Evolutionary conservation across 2,797 vertebrate genomes (phyloP).

Genomic region (Clarias platycephalus): DNA sequence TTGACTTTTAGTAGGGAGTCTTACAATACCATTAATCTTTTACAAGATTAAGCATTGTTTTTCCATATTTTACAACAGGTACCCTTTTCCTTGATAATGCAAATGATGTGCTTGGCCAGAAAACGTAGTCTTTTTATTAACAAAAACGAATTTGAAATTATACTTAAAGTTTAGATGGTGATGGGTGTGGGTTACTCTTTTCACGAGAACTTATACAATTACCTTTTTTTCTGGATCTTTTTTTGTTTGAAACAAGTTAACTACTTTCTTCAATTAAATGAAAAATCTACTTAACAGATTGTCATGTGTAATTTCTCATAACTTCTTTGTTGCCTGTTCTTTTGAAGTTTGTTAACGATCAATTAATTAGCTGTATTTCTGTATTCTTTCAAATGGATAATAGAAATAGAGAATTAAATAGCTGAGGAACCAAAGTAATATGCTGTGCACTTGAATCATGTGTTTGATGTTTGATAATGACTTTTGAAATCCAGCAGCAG

Average conservation of each 20-base stretch:
- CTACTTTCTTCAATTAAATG: neutral
- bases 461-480: constrained; percentile 74
- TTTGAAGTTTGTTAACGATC: neutral
- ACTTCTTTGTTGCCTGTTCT: neutral
- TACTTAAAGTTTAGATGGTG: neutral
- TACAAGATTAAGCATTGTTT: no score
- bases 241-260: neutral
- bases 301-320: neutral
- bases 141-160: neutral
- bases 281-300: neutral
- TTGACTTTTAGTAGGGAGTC: neutral
- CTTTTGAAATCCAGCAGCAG: constrained; percentile 72
- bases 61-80: neutral
- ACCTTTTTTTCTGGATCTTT: neutral
- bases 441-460: constrained; percentile 55
- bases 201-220: neutral
- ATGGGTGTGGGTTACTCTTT: neutral
- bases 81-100: neutral
- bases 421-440: neutral
- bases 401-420: neutral
- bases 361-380: neutral
- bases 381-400: neutral
- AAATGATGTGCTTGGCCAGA: neutral
- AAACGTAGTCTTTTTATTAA: neutral
- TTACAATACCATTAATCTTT: neutral